phyloP scores from a whole-genome alignment of 2,888 invertebrate species.

The Drosophila nr. perissopoda region DNA sequence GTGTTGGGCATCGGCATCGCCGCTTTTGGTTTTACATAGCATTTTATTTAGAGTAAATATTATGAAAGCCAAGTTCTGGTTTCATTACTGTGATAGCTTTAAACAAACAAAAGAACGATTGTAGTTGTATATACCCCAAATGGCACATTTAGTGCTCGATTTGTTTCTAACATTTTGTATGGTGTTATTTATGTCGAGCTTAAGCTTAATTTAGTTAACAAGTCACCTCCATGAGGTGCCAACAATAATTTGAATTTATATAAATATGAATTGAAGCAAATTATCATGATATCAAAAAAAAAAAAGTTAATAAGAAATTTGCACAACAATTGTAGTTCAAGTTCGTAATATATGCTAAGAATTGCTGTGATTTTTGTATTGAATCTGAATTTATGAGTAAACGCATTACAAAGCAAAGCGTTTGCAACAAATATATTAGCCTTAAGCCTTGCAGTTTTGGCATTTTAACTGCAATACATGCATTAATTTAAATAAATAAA shows the following conservation, averaged over 20 bases:
- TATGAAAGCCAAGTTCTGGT: conserved; percentile 43
- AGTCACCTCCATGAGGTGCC: conserved; percentile 71
- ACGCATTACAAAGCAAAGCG: conserved; percentile 33
- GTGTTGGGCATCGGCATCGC: conserved; percentile 55
- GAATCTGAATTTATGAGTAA: conserved; percentile 56
- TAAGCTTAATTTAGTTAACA: conserved; percentile 47
- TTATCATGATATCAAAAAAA: conserved; percentile 21
- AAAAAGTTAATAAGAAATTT: conserved; percentile 39
- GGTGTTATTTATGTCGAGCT: conserved; percentile 54
- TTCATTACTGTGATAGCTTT: conserved; percentile 69
- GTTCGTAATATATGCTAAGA: conserved; percentile 54
- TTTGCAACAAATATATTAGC: conserved; percentile 44
- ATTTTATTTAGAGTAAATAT: conserved; percentile 50
- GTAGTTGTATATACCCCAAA: conserved; percentile 32
- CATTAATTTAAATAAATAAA: conserved; percentile 34
- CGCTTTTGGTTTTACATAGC: conserved; percentile 53
- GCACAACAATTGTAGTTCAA: conserved; percentile 51
- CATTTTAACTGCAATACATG: conserved; percentile 21
- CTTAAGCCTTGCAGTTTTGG: conserved; percentile 36
- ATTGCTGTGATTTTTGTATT: conserved; percentile 70
- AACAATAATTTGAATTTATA: conserved; percentile 55
- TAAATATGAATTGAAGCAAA: conserved; percentile 45
- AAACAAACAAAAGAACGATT: conserved; percentile 37
- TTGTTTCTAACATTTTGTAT: conserved; percentile 25
- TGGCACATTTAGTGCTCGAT: conserved; percentile 27